Conservation (phyloP, 2,888 invertebrate species). For the Platycnemis pennipes region DNA sequence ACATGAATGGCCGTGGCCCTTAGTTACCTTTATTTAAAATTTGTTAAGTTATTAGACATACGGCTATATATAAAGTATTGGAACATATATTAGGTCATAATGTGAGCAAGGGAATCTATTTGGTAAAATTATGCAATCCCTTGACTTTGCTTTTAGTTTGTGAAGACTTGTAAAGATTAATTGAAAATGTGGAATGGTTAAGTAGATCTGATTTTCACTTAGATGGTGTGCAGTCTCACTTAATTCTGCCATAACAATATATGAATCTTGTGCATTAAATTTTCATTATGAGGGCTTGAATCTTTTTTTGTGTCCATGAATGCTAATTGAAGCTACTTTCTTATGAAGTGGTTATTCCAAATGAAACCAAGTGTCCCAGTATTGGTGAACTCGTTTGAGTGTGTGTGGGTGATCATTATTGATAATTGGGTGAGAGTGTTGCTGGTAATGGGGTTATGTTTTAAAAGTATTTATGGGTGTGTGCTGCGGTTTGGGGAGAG, state of each 20-base stretch:
- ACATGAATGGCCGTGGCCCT: neutral
- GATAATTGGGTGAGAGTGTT: neutral
- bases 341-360: neutral
- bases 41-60: neutral
- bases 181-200: neutral
- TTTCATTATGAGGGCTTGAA: neutral
- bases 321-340: neutral
- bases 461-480: neutral
- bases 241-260: neutral
- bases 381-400: neutral
- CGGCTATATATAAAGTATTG: neutral
- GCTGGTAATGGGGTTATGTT: neutral
- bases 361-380: neutral
- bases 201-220: neutral
- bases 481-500: neutral
- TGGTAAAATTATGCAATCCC: neutral
- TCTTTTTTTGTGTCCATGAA: neutral
- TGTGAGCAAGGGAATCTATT: neutral
- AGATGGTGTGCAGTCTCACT: neutral
- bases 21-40: neutral
- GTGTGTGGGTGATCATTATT: neutral
- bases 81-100: neutral
- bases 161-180: neutral
- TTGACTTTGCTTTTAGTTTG: neutral
- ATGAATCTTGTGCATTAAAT: neutral